Evolutionary conservation across 2,888 invertebrate genomes (phyloP), one percentile per base, ranked within the genome.

Genomic region (Serrognathus titanus): DNA sequence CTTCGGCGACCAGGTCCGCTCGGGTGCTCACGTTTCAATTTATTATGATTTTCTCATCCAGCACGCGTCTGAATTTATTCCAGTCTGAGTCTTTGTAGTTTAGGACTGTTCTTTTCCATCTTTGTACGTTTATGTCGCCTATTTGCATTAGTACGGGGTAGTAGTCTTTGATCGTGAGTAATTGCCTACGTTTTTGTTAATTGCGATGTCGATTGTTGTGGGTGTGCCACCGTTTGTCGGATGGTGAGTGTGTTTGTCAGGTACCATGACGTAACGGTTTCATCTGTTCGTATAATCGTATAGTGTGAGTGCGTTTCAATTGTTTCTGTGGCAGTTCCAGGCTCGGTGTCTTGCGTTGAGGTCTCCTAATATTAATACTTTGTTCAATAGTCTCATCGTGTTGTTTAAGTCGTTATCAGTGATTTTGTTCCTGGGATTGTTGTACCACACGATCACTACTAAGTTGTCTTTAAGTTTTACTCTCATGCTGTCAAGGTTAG

Each of bases 271-370:
- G 7, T 40, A 16, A 1, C 41, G 38, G 40, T 50, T 49, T 5
- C 43, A 45, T 1, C 31, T 51, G 9, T 13, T 20, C 38, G 36
- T 35, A 20, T 52, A 63, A 2, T 59, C 51, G 7, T 24, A 35
- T 9, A 65, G 9, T 7, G 45, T 57, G 48, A 16, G 52, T 1
- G 63, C 64, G 35, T 63, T 64, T 47, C n/a, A 36, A 39, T 63
- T 66, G 8, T 11, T 45, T 0, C 7, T 37, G 38, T 52, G 50
- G 46, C 62, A 63, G 16, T 60, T 51, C 62, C 63, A 66, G 31
- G 3, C 45, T 2, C 12, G 10, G 38, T 63, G 63, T 20, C 58
- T 51, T 3, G 64, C 60, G 48, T 64, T 64, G 13, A 50, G 55
- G 63, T 16, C 64, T 9, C 60, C 60, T 5, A 59, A 7, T 1